Base-by-base conservation (phyloP, 1,140 invertebrate species). In the Drosophila lacertosa region DNA sequence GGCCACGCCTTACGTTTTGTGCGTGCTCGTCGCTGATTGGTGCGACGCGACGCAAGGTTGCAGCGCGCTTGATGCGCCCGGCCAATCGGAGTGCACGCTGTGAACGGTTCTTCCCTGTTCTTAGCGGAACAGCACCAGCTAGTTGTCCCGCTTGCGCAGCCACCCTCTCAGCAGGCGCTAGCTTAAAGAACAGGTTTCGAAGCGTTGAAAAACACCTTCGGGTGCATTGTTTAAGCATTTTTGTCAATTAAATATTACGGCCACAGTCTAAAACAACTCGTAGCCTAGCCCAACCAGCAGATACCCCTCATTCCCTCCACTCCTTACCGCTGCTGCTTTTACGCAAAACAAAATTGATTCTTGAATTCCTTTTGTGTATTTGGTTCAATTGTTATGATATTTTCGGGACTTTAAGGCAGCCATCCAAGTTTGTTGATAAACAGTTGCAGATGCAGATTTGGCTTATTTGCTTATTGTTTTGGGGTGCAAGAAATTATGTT, bases 1-100 rank as follows among this genome's bases (percentile, higher is more conserved):
- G 55, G 24, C 16, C 32, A 39, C 64, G 55, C 64, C 55, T 18
- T 7, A 9, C 9, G 40, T 32, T 32, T 42, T 9, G 9, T n/a
- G 24, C 4, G 9, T 53, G 39, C 47, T 13, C 5, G 11, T 1
- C 6, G 62, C 0, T 32, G 37, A 68, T 68, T 68, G 65, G 57
- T 37, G 18, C 7, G 3, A 5, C 7, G n/a, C 20, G 4, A 6
- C 11, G n/a, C 33, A 22, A 24, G 11, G 13, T 24, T 15, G 45
- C n/a, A 57, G 53, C 42, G 62, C 54, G 26, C 6, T 29, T 29
- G 6, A 7, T 7, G 0, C 6, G 26, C 0, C 26, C 26, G 1
- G 2, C 26, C 26, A 29, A 29, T 29, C 7, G 26, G 7, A 7
- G 0, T 0, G 26, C 26, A 7, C 26, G 26, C 26, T 26, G 3